phyloP scores from a whole-genome alignment of 2,113 vertebrate genomes.

The Rhodinocichla rosea region DNA sequence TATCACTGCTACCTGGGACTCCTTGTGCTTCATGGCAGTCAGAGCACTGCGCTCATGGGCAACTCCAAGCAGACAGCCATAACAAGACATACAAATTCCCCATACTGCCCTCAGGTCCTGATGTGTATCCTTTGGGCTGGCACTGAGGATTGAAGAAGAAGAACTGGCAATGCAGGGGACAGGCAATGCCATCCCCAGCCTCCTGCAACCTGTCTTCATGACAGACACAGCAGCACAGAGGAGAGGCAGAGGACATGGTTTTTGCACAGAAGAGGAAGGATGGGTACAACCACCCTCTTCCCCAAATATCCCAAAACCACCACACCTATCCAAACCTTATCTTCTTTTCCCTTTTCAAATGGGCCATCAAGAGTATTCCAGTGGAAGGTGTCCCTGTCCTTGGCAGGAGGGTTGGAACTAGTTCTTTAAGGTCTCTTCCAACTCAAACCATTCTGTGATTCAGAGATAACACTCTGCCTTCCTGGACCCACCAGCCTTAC shows the following conservation, averaged over 20 bases:
- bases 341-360: background rate
- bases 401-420: background rate
- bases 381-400: background rate
- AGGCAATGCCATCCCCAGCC: fast-evolving
- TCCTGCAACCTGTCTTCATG: background rate
- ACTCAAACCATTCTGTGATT: background rate
- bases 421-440: background rate
- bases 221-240: background rate
- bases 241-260: background rate
- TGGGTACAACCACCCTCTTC: fast-evolving
- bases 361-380: background rate
- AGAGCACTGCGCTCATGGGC: background rate
- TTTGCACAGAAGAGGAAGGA: background rate
- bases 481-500: background rate
- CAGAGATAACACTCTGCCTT: background rate
- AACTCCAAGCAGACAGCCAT: background rate
- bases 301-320: background rate
- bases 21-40: background rate
- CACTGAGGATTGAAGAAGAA: background rate
- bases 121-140: background rate
- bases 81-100: background rate
- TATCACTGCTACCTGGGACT: background rate
- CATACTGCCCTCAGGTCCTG: background rate
- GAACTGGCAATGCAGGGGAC: background rate
- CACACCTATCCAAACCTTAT: background rate